Conservation (phyloP, 2,797 vertebrate species). For the Phalanger gymnotis region DNA sequence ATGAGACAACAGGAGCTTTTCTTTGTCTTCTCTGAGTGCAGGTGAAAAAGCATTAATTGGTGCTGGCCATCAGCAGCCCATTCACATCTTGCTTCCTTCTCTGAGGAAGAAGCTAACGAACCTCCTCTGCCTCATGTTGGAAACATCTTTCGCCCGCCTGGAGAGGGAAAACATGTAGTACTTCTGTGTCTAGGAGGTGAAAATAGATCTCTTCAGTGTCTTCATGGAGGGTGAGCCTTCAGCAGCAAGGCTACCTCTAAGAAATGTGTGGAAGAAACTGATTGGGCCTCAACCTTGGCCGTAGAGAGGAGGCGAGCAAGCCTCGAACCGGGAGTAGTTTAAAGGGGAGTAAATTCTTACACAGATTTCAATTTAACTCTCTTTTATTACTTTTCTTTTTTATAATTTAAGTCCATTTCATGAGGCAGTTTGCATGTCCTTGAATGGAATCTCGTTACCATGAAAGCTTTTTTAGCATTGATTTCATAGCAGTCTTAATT, state of each 20-base stretch:
- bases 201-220: slow-evolving; percentile 52
- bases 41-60: not conserved
- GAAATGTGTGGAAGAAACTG: slow-evolving; percentile 63
- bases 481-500: slow-evolving; percentile 93
- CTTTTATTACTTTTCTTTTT: slow-evolving; percentile 84
- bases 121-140: not conserved
- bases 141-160: not conserved
- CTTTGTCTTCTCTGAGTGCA: not conserved
- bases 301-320: slow-evolving; percentile 65
- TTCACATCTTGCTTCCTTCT: not conserved
- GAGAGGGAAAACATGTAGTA: slow-evolving; percentile 29
- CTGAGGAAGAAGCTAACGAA: not conserved
- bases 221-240: slow-evolving; percentile 65
- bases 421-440: slow-evolving; percentile 87
- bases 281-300: slow-evolving; percentile 68
- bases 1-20: not conserved
- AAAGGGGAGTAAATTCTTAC: slow-evolving; percentile 80
- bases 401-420: slow-evolving; percentile 86
- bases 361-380: slow-evolving; percentile 82
- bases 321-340: slow-evolving; percentile 65
- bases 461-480: slow-evolving; percentile 92
- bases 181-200: slow-evolving; percentile 47
- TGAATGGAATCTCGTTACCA: slow-evolving; percentile 90
- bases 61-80: not conserved
- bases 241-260: slow-evolving; percentile 46